Base-by-base conservation (phyloP, 2,797 vertebrate genomes). In the Neoniphon sammara region DNA sequence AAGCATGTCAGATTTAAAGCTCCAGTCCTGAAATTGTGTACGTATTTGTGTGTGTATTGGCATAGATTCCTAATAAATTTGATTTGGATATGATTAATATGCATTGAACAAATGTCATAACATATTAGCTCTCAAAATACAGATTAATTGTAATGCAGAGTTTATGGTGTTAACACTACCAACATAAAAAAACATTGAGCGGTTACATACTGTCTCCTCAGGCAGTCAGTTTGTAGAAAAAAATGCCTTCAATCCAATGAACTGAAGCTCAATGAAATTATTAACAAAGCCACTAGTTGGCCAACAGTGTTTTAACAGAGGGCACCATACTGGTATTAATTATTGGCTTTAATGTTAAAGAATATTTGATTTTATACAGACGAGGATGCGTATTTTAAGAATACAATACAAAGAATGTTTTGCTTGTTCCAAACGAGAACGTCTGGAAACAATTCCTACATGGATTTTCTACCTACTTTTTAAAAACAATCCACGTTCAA, bases 381-480 rank as follows among this genome's bases (percentile, higher is more conserved):
- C 14, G 7, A 55, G 18, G 12, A 21, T 34, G 54, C 52, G 7
- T 50, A 42, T n/a, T 7, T n/a, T 23, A 11, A 61, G 21, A 21
- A 54, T 6, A 50, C 0, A 11, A 61, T 2, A n/a, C 31, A 10
- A 23, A 34, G n/a, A 66, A 34, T 12, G 9, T 39, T 39, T 2
- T 39, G 11, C 36, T 11, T 12, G 36, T 39, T 39, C 6, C 7
- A 39, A 62, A 50, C 50, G 6, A n/a, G 36, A 39, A 47, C 31
- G 46, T 59, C 62, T 36, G n/a, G n/a, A 67, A 78, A 72, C 27
- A 39, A 12, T 39, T 39, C 1, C 7, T 3, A 11, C 44, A 50
- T 65, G 18, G 49, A 52, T 75, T 72, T 67, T 80, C 17, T 55
- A 54, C 57, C 55, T 31, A 86, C 79, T 83, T 39, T 83, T 85